Base-by-base conservation (phyloP, 2,888 invertebrate genomes). In the Sinhomidia bicolor region DNA sequence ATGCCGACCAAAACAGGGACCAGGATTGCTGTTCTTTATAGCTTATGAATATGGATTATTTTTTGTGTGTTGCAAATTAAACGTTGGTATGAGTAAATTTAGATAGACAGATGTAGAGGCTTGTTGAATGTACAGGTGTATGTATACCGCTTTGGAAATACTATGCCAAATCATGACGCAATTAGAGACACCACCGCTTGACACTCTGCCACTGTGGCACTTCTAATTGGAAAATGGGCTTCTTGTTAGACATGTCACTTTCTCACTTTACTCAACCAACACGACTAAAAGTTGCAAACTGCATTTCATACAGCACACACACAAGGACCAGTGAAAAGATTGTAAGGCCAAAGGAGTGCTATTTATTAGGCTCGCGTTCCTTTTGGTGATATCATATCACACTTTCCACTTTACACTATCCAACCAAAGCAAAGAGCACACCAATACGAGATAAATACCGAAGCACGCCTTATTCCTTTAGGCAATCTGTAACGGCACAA, bases 21-120 rank as follows among this genome's bases (percentile, higher is more conserved):
- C 7, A 6, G 6, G 26, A 29, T 12, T 62, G 26, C 26, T 10
- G 12, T 12, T 26, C 1, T 10, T 3, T 57, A 62, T 26, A 26
- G 26, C 3, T 29, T 62, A 65, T 65, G 65, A 65, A 65, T 65
- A 65, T 65, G 65, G 12, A 65, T 65, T 32, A 65, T 26, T 26
- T 6, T 65, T 65, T 32, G 65, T n/a, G 36, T 65, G 65, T 29
- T 14, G n/a, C 65, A 32, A 65, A 65, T 65, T 65, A 62, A 65
- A 14, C 9, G 32, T 32, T 29, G n/a, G 32, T 29, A 65, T 65
- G 12, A 7, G 26, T 1, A 60, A 20, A n/a, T n/a, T n/a, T n/a
- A n/a, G n/a, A n/a, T n/a, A n/a, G n/a, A n/a, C n/a, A n/a, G n/a
- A n/a, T n/a, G n/a, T n/a, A n/a, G n/a, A n/a, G n/a, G 20, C 20